Evolutionary conservation across 2,113 vertebrate species (phyloP), one percentile per base, ranked within the genome.

Genomic region (Zapus hudsonius): DNA sequence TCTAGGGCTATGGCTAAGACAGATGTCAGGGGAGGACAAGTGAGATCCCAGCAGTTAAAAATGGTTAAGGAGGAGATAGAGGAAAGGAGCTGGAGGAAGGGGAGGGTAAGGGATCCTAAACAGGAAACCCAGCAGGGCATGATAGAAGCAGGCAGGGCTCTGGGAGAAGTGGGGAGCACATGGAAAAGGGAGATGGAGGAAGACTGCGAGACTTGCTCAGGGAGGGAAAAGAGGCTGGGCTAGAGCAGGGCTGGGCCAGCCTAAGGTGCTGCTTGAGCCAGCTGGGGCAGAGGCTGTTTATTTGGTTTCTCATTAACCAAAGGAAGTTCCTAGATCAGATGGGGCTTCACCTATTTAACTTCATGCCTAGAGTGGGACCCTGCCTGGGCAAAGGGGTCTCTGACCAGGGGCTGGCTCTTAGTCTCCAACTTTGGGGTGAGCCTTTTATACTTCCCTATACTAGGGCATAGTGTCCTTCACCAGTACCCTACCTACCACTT

Each of bases 271-370:
- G 72, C 92, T 20, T n/a, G 89, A 95, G 95, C 95, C 95, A 96
- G 94, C 96, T 96, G 92, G 95, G 96, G 94, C 95, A 96, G 95
- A 96, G 94, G 89, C 94, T 96, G 90, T 93, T 96, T 95, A 91
- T 93, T 96, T 96, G 95, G 95, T 96, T 97, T 96, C 92, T 97
- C 89, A 96, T 97, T 97, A 96, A 97, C 95, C 94, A 92, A 91
- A 96, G 95, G 94, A 96, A 96, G 94, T 96, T 75, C 91, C 94
- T 93, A 92, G 91, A 93, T 96, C 95, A 95, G 69, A 96, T 96
- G 86, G 31, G 80, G 72, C 90, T 94, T 94, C 90, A 91, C 88
- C 38, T 84, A 73, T 76, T 95, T 96, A 94, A 96, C 85, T 92
- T 82, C 79, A 63, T 96, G 92, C 93, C 92, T 66, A 73, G 90